Base-by-base conservation (phyloP, 2,113 vertebrate genomes). In the Aptenodytes forsteri region DNA sequence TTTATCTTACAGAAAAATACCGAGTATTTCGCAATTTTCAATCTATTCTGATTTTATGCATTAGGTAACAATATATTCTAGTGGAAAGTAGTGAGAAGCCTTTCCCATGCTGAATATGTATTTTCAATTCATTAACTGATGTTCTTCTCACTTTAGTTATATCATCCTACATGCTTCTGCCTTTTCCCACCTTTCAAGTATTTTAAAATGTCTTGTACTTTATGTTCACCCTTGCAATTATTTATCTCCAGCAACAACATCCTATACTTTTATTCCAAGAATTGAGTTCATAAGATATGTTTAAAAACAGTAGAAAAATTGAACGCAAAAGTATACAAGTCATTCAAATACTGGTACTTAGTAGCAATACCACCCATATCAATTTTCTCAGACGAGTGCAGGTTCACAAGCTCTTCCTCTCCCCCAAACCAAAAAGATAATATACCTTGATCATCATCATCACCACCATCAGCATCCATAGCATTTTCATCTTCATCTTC, bases 401-500 rank as follows among this genome's bases (percentile, higher is more conserved):
- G 8, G 13, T 58, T 71, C 32, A 87, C n/a, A 67, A 90, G n/a
- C 29, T 79, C 36, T 78, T 73, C 7, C 61, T 47, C 20, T 49
- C n/a, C 49, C 55, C 19, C 12, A 67, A 56, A 52, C 2, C 26
- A 47, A 70, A 82, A 81, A 29, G 3, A 69, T 11, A 86, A 65
- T 21, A 65, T 98, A 99, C 99, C 99, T 99, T 99, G 99, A 97
- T 99, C 99, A 94, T 99, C 99, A 95, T 99, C 99, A 76, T 99
- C 99, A 62, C 98, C 99, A 69, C 99, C 99, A 94, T 99, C 99
- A 13, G 99, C 99, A 95, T 99, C 99, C 99, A 99, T 99, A 58
- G 99, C 99, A 93, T 99, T 99, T 97, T 99, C 99, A 90, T 99
- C 99, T 98, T 99, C 99, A 81, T 99, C 99, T 96, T 99, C 99